These are phyloP conservation scores for Zaprionus inermis DNA, from an alignment of 1,140 invertebrate genomes.

Conservation along the genomic window DNA sequence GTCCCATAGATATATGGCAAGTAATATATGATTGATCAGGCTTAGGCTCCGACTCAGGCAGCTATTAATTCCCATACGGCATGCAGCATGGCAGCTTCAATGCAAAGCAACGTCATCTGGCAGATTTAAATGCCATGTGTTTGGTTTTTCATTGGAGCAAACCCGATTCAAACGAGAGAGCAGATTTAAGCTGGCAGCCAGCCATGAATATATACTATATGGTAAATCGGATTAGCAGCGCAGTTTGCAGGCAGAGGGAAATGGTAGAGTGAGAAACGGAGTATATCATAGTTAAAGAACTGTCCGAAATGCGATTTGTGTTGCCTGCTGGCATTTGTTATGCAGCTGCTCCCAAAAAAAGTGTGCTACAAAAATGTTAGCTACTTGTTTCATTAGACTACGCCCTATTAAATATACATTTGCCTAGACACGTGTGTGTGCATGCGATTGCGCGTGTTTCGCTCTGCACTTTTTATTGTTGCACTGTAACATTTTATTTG, in stretches of 20 bases:
- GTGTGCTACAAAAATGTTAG: background rate
- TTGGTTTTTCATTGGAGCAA: slow-evolving; percentile 21
- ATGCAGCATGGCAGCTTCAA: no score
- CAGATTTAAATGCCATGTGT: slow-evolving; percentile 23
- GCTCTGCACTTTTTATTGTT: slow-evolving; percentile 21
- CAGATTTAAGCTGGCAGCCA: background rate
- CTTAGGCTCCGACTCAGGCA: no score
- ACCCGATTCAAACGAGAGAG: background rate
- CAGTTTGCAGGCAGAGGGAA: background rate
- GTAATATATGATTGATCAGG: no score
- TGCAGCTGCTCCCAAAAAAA: slow-evolving; percentile 15
- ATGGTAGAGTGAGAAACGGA: no score
- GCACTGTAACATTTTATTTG: slow-evolving; percentile 29
- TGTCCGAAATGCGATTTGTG: background rate
- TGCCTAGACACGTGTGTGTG: background rate
- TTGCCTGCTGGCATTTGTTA: slow-evolving; percentile 14
- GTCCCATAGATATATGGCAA: background rate
- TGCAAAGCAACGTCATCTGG: background rate
- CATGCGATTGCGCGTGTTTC: background rate
- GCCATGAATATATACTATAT: background rate
- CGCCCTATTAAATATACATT: slow-evolving; percentile 64
- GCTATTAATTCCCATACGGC: no score
- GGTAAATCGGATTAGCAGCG: slow-evolving; percentile 21
- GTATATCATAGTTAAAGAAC: background rate
- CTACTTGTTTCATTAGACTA: slow-evolving; percentile 27